These are phyloP conservation scores for Agonum fuliginosum DNA, from an alignment of 2,888 invertebrate genomes.

Conservation along the genomic window DNA sequence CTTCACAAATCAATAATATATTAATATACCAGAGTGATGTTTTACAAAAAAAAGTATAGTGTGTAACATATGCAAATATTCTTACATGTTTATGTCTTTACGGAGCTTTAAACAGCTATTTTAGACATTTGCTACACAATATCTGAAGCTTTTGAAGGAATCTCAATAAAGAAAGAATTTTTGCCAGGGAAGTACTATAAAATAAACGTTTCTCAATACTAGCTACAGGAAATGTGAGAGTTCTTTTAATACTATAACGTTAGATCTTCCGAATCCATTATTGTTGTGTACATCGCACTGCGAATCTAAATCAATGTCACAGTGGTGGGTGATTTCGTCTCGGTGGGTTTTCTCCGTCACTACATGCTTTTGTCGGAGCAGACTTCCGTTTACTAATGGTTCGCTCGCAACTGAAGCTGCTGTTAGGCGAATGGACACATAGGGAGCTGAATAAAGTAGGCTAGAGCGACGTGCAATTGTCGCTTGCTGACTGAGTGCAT, in stretches of 20 bases:
- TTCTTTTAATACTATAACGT: neutral
- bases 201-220: too few species aligned
- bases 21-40: too few species aligned
- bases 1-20: too few species aligned
- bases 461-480: conserved; percentile 36
- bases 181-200: too few species aligned
- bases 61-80: too few species aligned
- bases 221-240: conserved; percentile 9
- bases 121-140: too few species aligned
- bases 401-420: neutral
- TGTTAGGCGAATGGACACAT: conserved; percentile 38
- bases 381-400: conserved; percentile 43
- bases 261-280: conserved; percentile 20
- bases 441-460: conserved; percentile 39
- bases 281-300: neutral
- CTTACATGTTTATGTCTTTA: too few species aligned
- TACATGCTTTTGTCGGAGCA: conserved; percentile 16
- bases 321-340: conserved; percentile 7
- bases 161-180: too few species aligned
- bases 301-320: conserved; percentile 37
- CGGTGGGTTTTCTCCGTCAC: neutral
- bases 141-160: too few species aligned
- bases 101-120: too few species aligned
- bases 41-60: too few species aligned
- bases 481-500: conserved; percentile 33